Evolutionary conservation across 2,113 vertebrate genomes (phyloP), one percentile per base, ranked within the genome.

Genomic region (Dicaeum eximium): DNA sequence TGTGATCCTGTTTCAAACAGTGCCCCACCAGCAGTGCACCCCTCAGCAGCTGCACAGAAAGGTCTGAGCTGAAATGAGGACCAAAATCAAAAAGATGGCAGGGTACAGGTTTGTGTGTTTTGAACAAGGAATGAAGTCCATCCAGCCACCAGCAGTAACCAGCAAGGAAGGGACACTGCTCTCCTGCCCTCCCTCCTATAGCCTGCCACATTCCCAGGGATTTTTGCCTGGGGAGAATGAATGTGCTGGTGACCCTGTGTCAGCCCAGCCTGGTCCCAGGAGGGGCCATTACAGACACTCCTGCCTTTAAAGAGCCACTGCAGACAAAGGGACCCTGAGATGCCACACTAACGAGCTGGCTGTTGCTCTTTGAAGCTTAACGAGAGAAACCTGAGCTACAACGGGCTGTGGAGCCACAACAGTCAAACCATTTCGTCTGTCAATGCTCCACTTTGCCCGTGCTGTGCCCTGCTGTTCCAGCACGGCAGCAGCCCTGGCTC

Each of bases 241-340:
- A 1, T 0, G 1, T 19, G 60, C 31, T 60, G 6, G 18, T 65
- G 45, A 22, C 45, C 31, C n/a, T 24, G n/a, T 27, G 3, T 33
- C 65, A 51, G n/a, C 15, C 50, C 54, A 24, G 53, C 58, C 20
- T 2, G 10, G 25, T 50, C 57, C 62, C 66, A 30, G 30, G 66
- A 78, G 37, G 13, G 37, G 10, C 1, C 3, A 58, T 47, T 53
- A 38, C 45, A 65, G 48, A 10, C 30, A 2, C n/a, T 0, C 0
- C 30, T 24, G 45, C 57, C 37, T 93, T 48, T 31, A 0, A 4
- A 40, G 28, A 70, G 28, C 56, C 4, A 0, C 62, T 13, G 53
- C 71, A 38, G 87, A 58, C 67, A 73, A 61, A 74, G 80, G 38
- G 33, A 85, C 30, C 15, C 50, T 10, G 13, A 62, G 83, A 37